A percentile compares a stretch with the other conserved stretches of the same genome.
Conservation (phyloP, 2,888 invertebrate species). For the Heliconius sara region DNA sequence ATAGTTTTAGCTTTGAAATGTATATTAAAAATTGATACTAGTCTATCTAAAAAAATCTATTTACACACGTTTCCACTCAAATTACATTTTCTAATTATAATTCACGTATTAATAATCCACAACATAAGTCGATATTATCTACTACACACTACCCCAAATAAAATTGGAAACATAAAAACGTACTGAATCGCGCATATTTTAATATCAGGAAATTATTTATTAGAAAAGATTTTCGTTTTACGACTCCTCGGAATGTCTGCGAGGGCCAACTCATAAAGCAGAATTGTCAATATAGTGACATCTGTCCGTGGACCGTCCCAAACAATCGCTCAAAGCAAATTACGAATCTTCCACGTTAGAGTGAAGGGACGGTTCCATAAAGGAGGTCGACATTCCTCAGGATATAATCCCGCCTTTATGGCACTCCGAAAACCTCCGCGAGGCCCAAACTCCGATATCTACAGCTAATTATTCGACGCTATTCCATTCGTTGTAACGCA, state of each 20-base stretch:
- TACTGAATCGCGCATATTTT: conserved; percentile 7
- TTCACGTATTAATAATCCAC: background rate
- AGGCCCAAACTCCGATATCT: conserved; percentile 53
- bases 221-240: conserved; percentile 37
- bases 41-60: background rate
- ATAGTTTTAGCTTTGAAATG: background rate
- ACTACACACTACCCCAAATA: background rate
- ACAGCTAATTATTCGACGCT: conserved; percentile 69
- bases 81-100: background rate
- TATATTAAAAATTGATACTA: background rate
- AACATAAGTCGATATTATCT: background rate
- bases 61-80: too few species aligned
- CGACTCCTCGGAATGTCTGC: conserved; percentile 45
- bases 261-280: conserved; percentile 72
- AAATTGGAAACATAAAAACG: conserved; percentile 12
- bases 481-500: conserved; percentile 52
- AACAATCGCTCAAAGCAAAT: conserved; percentile 76
- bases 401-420: conserved; percentile 68
- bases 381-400: conserved; percentile 58
- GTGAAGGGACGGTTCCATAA: conserved; percentile 69
- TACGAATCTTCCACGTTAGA: conserved; percentile 66
- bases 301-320: conserved; percentile 73
- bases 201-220: conserved; percentile 38
- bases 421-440: conserved; percentile 60
- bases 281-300: conserved; percentile 75